Base-by-base conservation (phyloP, 2,797 vertebrate genomes). In the Sparus aurata region DNA sequence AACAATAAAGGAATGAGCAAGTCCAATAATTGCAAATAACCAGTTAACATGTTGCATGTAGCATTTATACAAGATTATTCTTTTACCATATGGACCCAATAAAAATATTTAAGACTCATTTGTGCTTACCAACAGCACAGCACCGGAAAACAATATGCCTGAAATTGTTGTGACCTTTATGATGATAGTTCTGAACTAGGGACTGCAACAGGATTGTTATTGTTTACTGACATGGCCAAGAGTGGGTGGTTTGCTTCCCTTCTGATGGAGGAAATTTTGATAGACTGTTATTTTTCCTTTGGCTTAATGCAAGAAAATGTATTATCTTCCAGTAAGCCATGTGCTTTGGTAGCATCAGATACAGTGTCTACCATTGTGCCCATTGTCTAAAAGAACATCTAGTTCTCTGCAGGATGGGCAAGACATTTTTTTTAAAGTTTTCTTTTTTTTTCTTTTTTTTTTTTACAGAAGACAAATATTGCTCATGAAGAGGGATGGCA, bases 91-190 rank as follows among this genome's bases (percentile, higher is more conserved):
- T 25, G 45, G 13, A 77, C 3, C 23, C 16, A 15, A 38, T 47
- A 53, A 72, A 38, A 22, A 16, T 15, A 65, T 16, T 58, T 15
- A 49, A 61, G 8, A 49, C 17, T 46, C 2, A 20, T 73, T 46
- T 73, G 30, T 62, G 16, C 27, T 54, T 43, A 34, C 23, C 8
- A 5, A 71, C 57, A 58, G 25, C 9, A 62, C 27, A 45, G 23
- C 55, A 53, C 8, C 43, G 18, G 30, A 62, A 72, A 63, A 17
- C 45, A 25, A 55, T 15, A 45, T 30, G 34, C 16, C 62, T 67
- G n/a, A 43, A 77, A 61, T 72, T 57, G 10, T 22, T 47, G 50
- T 69, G 65, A 70, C 43, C 43, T 67, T 55, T 66, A 65, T 53
- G 16, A 45, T 41, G 3, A 54, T 13, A 41, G 8, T 3, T 68